Base-by-base conservation (phyloP, 2,113 vertebrate species). In the Gobiocypris rarus region DNA sequence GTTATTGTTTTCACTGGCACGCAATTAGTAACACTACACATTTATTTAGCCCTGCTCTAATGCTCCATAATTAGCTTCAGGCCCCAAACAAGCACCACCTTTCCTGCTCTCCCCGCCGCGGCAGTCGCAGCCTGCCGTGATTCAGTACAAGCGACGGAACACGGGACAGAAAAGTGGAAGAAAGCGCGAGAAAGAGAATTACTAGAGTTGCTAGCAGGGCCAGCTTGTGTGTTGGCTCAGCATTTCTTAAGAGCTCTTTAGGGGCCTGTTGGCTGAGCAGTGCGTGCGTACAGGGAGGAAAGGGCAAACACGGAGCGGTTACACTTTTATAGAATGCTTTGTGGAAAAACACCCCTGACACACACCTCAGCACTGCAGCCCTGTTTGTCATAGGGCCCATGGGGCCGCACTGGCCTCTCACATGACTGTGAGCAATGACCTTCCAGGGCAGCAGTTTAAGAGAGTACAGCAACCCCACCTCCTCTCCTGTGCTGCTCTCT, bases 311-410 rank as follows among this genome's bases (percentile, higher is more conserved):
- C 90, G 89, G 91, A 89, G 91, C 93, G 92, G 93, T 94, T 94
- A 93, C 93, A 93, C 93, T 95, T 94, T 95, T 95, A 95, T 94
- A 93, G 93, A 94, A 93, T 92, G 93, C 93, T 95, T 94, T 94
- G 93, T 94, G 93, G 91, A 94, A 94, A 95, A 94, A 94, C 93
- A 94, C 94, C 93, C 94, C 92, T 92, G 94, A 94, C 92, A 93
- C 93, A 93, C 91, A 94, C 93, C 93, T 94, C 89, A 83, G 89
- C 83, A 86, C 91, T 91, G 91, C 92, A 93, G 92, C 89, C 89
- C 92, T 80, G 91, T 95, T 92, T 93, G 94, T 95, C 93, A 95
- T 93, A 84, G 88, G 92, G 91, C 94, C 92, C 94, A 89, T 80
- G 93, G 93, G 94, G 91, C 90, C 88, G 86, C 7, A 58, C 90